Percentiles rank a stretch among this genome's conserved stretches.
Evolutionary conservation across 2,888 invertebrate genomes (phyloP).

Genomic region (Synergus japonicus): DNA sequence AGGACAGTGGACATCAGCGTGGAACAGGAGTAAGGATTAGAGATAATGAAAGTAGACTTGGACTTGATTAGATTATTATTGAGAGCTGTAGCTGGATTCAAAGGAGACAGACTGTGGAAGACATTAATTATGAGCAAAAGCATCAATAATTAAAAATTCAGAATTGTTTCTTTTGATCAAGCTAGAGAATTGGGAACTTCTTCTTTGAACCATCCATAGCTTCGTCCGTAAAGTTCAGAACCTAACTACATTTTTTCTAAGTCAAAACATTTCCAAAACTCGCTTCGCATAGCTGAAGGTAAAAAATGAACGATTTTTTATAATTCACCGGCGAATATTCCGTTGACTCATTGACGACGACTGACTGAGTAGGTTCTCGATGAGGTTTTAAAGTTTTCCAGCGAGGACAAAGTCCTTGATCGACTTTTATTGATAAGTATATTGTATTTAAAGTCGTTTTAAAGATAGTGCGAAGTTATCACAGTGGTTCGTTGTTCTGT

Average conservation of each 20-base stretch:
- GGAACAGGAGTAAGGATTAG: constrained; percentile 74
- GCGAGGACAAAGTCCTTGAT: background rate
- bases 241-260: constrained; percentile 3
- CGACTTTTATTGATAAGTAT: constrained; percentile 25
- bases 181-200: background rate
- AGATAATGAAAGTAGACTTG: background rate
- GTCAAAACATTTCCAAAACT: constrained; percentile 12
- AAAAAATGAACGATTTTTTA: constrained; percentile 36
- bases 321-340: constrained; percentile 31
- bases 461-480: constrained; percentile 25
- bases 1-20: constrained; percentile 82
- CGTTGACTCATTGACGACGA: constrained; percentile 30
- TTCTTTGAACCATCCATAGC: background rate
- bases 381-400: constrained; percentile 37
- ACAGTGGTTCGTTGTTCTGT: constrained; percentile 29
- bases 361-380: constrained; percentile 39
- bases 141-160: background rate
- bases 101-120: constrained; percentile 22
- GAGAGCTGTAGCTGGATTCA: background rate
- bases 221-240: constrained; percentile 45
- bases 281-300: constrained; percentile 25
- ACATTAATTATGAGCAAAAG: background rate
- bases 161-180: background rate
- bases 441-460: constrained; percentile 24
- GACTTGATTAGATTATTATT: background rate